Base-by-base conservation (phyloP, 2,888 invertebrate genomes). In the Luffia ferchaultella region DNA sequence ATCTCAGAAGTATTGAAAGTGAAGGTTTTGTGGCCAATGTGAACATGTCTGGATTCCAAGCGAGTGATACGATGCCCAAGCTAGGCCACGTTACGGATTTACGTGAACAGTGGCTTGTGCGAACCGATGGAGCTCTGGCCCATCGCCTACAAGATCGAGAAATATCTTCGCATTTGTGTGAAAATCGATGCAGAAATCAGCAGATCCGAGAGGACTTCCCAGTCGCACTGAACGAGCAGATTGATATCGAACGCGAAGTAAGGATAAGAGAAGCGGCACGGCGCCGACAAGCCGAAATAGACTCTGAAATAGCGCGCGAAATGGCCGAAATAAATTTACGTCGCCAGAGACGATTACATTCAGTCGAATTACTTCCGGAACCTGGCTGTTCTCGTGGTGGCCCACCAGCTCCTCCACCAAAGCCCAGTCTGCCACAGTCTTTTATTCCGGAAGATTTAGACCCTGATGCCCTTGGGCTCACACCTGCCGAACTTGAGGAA, bases 201-300 rank as follows among this genome's bases (percentile, higher is more conserved):
- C 83, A 78, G 60, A 85, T 85, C 46, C 70, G 84, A 1, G 84
- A 83, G 52, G 84, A 85, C 58, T 85, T 83, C 51, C 84, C 84
- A 0, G 70, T 84, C 12, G 84, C 84, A 2, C 61, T 83, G 9
- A 76, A 60, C 54, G 83, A 82, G 53, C 84, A 85, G 57, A 64
- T 73, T 15, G 78, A 66, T 40, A 65, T 83, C 15, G 83, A 85
- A 52, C 74, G 79, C 51, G 80, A 82, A 53, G 68, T 75, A 1
- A 68, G 67, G 1, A 45, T 73, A 17, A 64, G 69, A 1, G 82
- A 83, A 54, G 60, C 74, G 18, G 68, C 76, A 16, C 73, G 75
- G 1, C 71, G 70, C 5, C 70, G 76, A 0, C 82, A 82, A 55
- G 82, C 82, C 0, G 80, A 82, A n/a, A 68, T 79, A 5, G 83